Conservation (phyloP, 2,797 vertebrate genomes). For the Halcyon badia region DNA sequence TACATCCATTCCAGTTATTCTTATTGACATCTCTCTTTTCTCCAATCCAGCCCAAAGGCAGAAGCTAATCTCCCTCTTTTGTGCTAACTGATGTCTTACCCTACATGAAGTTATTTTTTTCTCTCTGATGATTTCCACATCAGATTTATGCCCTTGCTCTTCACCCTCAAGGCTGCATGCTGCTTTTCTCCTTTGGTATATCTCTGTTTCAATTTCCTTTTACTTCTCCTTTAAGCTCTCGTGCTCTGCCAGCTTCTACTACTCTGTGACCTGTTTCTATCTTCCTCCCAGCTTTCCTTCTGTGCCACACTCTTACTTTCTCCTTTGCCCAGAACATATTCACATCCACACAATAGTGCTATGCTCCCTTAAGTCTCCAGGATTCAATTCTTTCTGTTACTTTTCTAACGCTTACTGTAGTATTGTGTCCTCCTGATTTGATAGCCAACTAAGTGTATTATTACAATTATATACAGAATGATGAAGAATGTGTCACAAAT, state of each 20-base stretch:
- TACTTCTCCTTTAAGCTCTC: conserved; percentile 7
- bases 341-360: not conserved
- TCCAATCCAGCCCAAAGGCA: conserved; percentile 25
- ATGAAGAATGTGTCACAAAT: conserved; percentile 27
- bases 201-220: conserved; percentile 36
- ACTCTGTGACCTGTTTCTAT: not conserved
- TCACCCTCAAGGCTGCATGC: not conserved
- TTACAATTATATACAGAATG: not conserved
- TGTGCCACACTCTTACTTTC: not conserved
- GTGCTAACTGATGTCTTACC: conserved; percentile 33
- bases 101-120: conserved; percentile 32
- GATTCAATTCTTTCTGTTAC: not conserved
- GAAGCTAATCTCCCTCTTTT: conserved; percentile 40
- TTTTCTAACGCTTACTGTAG: not conserved
- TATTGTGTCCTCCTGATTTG: not conserved
- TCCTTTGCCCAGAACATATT: not conserved
- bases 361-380: not conserved
- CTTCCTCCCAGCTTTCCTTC: not conserved
- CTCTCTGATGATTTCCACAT: not conserved
- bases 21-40: conserved; percentile 47
- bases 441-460: not conserved
- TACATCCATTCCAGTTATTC: conserved; percentile 21
- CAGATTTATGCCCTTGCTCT: not conserved
- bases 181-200: not conserved
- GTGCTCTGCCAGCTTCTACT: not conserved